Conservation (phyloP, 2,113 vertebrate species). For the Pluvialis apricaria region DNA sequence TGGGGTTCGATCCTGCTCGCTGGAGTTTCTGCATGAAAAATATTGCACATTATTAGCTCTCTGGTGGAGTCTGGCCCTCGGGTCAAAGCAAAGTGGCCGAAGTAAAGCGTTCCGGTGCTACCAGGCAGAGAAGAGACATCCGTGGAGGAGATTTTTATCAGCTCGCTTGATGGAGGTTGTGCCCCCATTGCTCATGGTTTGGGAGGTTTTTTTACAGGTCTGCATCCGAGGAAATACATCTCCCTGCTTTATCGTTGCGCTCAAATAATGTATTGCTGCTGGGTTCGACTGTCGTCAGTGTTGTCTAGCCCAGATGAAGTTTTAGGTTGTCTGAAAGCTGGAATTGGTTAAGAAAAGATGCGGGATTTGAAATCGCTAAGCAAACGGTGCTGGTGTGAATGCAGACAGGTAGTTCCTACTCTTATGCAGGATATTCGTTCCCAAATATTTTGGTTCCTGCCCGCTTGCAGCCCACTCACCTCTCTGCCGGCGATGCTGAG, state of each 20-base stretch:
- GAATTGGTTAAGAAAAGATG: background rate
- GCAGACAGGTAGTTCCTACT: background rate
- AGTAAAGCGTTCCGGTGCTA: background rate
- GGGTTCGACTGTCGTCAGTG: background rate
- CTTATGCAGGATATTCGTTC: background rate
- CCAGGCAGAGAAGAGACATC: background rate
- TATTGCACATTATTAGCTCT: background rate
- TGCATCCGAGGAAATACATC: background rate
- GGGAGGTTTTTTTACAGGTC: background rate
- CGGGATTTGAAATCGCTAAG: rapidly evolving
- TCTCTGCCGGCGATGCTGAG: background rate
- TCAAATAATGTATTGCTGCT: background rate
- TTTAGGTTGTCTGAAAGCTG: background rate
- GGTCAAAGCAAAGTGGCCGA: background rate
- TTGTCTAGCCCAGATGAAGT: background rate
- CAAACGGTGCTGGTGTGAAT: background rate
- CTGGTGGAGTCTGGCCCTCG: background rate
- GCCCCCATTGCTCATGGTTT: background rate
- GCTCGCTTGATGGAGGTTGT: background rate
- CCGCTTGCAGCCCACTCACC: background rate
- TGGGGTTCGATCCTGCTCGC: background rate
- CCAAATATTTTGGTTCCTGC: background rate
- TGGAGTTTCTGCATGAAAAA: background rate
- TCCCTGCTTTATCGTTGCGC: background rate
- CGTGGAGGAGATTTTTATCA: background rate